These are phyloP conservation scores for Melieria picta DNA, from an alignment of 2,888 invertebrate species.

Conservation along the genomic window DNA sequence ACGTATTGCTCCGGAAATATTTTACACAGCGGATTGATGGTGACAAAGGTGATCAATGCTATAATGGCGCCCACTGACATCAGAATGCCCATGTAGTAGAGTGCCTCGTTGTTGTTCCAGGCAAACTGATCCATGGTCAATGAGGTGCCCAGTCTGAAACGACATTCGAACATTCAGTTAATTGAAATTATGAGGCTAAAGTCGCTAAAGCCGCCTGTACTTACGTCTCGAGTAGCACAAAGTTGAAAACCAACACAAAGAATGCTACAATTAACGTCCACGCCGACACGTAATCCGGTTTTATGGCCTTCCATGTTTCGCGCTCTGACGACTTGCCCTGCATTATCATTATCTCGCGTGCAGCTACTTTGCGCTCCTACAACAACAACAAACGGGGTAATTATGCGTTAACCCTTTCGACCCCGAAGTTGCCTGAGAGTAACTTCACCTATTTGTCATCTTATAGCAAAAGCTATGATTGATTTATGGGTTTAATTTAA, in stretches of 20 bases:
- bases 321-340: constrained; percentile 78
- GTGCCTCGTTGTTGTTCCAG: constrained; percentile 80
- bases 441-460: too few species aligned
- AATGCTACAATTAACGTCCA: constrained; percentile 84
- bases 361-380: constrained; percentile 77
- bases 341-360: constrained; percentile 79
- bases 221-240: constrained; percentile 86
- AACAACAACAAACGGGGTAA: constrained; percentile 5
- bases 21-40: constrained; percentile 77
- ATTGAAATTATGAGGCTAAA: neutral
- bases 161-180: neutral
- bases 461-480: too few species aligned
- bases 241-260: constrained; percentile 87
- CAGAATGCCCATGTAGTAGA: constrained; percentile 83
- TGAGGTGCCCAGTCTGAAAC: constrained; percentile 76
- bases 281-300: constrained; percentile 79
- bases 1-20: constrained; percentile 79
- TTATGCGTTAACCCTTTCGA: too few species aligned
- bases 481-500: too few species aligned
- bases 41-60: constrained; percentile 77
- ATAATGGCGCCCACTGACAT: constrained; percentile 84
- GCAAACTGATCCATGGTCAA: constrained; percentile 91
- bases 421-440: too few species aligned
- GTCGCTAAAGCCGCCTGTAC: constrained; percentile 55
- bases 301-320: constrained; percentile 76